Base-by-base conservation (phyloP, 2,797 vertebrate genomes). In the Calcarius lapponicus region DNA sequence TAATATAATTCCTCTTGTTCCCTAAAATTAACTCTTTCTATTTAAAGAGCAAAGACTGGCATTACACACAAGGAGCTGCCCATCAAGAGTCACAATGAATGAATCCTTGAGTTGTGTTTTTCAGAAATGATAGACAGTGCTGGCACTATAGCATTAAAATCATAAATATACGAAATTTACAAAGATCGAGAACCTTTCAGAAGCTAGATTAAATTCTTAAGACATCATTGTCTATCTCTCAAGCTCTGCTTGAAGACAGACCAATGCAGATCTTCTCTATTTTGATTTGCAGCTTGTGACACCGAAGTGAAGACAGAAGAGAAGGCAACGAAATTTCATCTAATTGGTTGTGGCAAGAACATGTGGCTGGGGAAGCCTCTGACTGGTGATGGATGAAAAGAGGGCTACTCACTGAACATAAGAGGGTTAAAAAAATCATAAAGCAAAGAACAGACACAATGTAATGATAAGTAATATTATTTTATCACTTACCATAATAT, bases 1-100 rank as follows among this genome's bases (percentile, higher is more conserved):
- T 54, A 93, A 92, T 93, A 61, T 57, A 93, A 88, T 83, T 92
- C 48, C 8, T 28, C 20, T 61, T 80, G 36, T 67, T 91, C 71
- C 64, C 47, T 87, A 43, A 94, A 95, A 93, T 96, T 93, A 95
- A 95, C 69, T 92, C 50, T 87, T 94, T 92, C 51, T 83, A n/a
- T 87, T 76, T 81, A 64, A 93, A 66, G 43, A 72, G 15, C 40
- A 38, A 87, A 78, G 32, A 17, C 14, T 78, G 62, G 10, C 20
- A 47, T 80, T 83, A 74, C 0, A 0, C 29, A 48, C 51, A 76
- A 57, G 47, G 29, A 94, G 29, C 56, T 36, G n/a, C 17, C 60
- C 32, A 72, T 92, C 48, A 91, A 80, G 76, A 92, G 3, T 20
- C 18, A 7, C 48, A 86, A 50, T 47, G 20, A 62, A 65, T 60